These are phyloP conservation scores for Fregetta grallaria DNA, from an alignment of 2,113 vertebrate genomes.

Conservation along the genomic window DNA sequence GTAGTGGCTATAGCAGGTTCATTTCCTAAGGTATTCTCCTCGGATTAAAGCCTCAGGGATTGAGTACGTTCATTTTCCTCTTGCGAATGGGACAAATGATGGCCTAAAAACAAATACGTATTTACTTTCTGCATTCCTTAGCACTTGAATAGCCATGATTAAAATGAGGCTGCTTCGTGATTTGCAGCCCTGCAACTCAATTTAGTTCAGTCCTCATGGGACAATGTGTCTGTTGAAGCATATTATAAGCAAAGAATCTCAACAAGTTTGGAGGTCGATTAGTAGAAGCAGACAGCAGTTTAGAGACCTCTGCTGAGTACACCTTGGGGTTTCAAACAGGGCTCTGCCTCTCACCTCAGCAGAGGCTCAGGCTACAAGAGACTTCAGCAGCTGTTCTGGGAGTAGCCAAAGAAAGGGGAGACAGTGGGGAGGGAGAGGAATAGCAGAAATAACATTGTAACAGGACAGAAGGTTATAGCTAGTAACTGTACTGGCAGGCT, in stretches of 20 bases:
- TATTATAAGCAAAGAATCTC: slow-evolving; percentile 9
- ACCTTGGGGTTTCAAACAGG: not conserved
- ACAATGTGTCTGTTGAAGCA: slow-evolving; percentile 9
- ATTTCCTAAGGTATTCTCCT: not conserved
- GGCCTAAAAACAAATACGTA: slow-evolving; percentile 30
- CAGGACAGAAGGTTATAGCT: not conserved
- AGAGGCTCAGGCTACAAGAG: not conserved
- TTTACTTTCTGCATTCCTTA: slow-evolving; percentile 47
- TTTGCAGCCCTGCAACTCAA: slow-evolving; percentile 31
- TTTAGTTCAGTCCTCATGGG: slow-evolving; percentile 16
- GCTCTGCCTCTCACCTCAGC: not conserved
- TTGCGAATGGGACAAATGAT: not conserved
- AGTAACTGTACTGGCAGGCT: not conserved
- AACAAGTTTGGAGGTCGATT: not conserved
- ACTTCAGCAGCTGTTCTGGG: not conserved
- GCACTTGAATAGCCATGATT: slow-evolving; percentile 19
- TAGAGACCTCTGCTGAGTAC: not conserved
- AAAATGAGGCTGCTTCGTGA: slow-evolving; percentile 34
- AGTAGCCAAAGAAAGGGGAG: not conserved
- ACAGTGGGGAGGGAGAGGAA: not conserved
- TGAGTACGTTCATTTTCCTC: not conserved
- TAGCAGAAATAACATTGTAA: not conserved
- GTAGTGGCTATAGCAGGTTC: not conserved
- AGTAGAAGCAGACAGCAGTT: not conserved
- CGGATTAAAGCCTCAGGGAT: not conserved